Base-by-base conservation (phyloP, 2,113 vertebrate species). In the Sialia sialis region DNA sequence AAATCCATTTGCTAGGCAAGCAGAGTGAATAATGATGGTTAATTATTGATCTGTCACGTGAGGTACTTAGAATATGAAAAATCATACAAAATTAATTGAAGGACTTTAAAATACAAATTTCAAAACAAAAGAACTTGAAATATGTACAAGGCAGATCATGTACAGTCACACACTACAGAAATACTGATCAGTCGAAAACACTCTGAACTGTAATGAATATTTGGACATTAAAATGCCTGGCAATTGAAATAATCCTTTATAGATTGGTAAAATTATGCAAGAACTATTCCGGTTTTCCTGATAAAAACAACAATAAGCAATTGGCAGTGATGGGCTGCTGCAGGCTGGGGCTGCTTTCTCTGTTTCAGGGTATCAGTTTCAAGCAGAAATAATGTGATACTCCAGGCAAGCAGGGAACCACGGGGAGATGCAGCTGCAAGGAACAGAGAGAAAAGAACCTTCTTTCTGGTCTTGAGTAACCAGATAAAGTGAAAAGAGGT, bases 1-100 rank as follows among this genome's bases (percentile, higher is more conserved):
- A 91, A 92, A 95, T 79, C 70, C 62, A 72, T 89, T 94, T 91
- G 69, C 74, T 87, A 81, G 93, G 81, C 69, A 91, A 89, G 81
- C 77, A 76, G 74, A 94, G 62, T 79, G 91, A 92, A 84, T 89
- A 94, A 93, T 69, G 77, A 64, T 60, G 79, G 67, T 94, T 94
- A 94, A 92, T 96, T 94, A 94, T 46, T 92, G 81, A 84, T 91
- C 77, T 91, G 81, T 82, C 87, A 82, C 4, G n/a, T 25, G 48
- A 93, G 41, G 54, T 79, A 79, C 49, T 84, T 22, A 90, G 80
- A 94, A 77, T 72, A 89, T 1, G 5, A 92, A 89, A 74, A 92
- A 74, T 66, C 32, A 83, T 68, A 75, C 68, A 93, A 80, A 90
- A 90, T 90, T 93, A 93, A 96, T 90, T 66, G 46, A 83, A 90